Evolutionary conservation across 1,140 invertebrate species (phyloP).

Genomic region (Diorhabda carinulata): DNA sequence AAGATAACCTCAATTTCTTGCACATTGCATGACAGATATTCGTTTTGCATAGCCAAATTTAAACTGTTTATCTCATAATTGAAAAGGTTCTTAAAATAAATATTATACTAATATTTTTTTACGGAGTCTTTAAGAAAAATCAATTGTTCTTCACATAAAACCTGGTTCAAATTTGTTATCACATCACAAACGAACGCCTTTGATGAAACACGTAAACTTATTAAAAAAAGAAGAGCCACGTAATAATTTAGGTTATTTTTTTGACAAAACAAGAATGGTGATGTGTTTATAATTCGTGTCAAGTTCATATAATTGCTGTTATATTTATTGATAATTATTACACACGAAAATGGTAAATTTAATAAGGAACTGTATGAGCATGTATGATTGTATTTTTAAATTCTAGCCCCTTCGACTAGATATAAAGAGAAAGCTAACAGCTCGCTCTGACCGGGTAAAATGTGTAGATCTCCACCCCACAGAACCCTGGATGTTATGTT

Average conservation of each 20-base stretch:
- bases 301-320: background rate
- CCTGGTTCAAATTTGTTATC: no score
- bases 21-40: no score
- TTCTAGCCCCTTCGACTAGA: constrained; percentile 89
- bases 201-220: background rate
- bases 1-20: no score
- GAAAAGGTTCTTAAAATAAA: no score
- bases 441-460: constrained; percentile 96
- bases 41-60: no score
- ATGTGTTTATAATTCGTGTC: constrained; percentile 2
- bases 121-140: no score
- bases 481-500: constrained; percentile 97
- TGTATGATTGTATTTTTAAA: background rate
- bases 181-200: no score
- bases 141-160: no score
- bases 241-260: background rate
- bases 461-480: constrained; percentile 95
- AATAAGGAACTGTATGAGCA: no score
- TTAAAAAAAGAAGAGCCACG: background rate
- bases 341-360: no score
- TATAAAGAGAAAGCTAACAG: constrained; percentile 95
- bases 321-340: background rate
- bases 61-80: no score
- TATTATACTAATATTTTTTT: no score
- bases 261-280: background rate